Evolutionary conservation across 1,140 invertebrate genomes (phyloP).

Genomic region (Aphelenchoides fujianensis): DNA sequence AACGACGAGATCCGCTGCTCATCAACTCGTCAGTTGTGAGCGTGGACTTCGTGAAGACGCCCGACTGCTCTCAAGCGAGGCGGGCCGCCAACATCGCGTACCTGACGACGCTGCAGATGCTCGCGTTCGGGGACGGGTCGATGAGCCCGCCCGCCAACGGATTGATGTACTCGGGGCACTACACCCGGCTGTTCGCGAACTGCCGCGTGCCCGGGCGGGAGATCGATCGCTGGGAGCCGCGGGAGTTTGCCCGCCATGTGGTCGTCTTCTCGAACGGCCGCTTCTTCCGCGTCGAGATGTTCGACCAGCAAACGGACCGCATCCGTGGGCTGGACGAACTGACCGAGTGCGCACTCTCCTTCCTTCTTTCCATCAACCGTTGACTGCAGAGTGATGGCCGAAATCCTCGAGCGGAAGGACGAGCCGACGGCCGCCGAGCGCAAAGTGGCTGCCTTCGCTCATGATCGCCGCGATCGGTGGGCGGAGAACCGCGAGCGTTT

Average conservation of each 20-base stretch:
- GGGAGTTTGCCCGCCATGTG: slow-evolving; percentile 39
- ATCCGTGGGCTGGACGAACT: slow-evolving; percentile 6
- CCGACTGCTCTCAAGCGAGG: slow-evolving; percentile 33
- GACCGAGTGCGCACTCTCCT: neutral
- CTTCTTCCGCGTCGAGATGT: slow-evolving; percentile 48
- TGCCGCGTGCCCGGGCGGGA: slow-evolving; percentile 34
- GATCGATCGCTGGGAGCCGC: slow-evolving; percentile 31
- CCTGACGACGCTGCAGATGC: slow-evolving; percentile 41
- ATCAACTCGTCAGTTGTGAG: slow-evolving; percentile 48
- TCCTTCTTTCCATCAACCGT: neutral
- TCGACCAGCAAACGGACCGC: slow-evolving; percentile 25
- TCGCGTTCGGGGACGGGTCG: slow-evolving; percentile 44
- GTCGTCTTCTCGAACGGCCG: slow-evolving; percentile 40
- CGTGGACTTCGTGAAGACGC: slow-evolving; percentile 10
- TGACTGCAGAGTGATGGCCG: slow-evolving; percentile 33
- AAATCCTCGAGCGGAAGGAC: slow-evolving; percentile 38
- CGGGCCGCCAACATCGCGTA: slow-evolving; percentile 52
- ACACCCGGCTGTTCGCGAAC: slow-evolving; percentile 45
- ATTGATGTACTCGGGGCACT: slow-evolving; percentile 49
- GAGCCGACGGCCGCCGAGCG: slow-evolving; percentile 24
- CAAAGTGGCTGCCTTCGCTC: slow-evolving; percentile 35
- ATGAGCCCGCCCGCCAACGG: slow-evolving; percentile 48
- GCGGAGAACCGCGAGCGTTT: slow-evolving; percentile 40
- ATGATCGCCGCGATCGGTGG: slow-evolving; percentile 38
- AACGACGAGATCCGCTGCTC: slow-evolving; percentile 36